These are phyloP conservation scores for Protophormia terraenovae DNA, from an alignment of 2,888 invertebrate genomes.

Conservation along the genomic window DNA sequence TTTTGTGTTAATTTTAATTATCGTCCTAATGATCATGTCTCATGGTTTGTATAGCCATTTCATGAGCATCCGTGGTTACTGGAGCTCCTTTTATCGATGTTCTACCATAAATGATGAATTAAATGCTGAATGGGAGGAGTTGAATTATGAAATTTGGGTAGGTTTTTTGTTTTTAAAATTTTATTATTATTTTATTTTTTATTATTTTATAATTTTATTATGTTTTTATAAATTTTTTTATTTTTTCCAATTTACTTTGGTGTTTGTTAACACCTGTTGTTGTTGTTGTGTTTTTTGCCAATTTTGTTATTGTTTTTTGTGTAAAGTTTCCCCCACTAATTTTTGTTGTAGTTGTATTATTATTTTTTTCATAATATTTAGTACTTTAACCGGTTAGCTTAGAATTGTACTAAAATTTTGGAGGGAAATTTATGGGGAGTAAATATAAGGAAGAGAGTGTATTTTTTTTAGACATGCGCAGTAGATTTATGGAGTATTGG, in stretches of 20 bases:
- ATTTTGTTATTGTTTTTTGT: neutral
- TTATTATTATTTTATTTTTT: neutral
- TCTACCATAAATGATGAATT: slow-evolving; percentile 75
- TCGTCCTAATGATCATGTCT: slow-evolving; percentile 18
- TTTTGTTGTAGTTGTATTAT: neutral
- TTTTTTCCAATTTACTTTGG: too few species aligned
- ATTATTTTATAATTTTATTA: neutral
- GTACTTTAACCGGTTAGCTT: neutral
- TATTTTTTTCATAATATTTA: neutral
- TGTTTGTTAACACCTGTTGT: too few species aligned
- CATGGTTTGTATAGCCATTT: slow-evolving; percentile 59
- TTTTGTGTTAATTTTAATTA: slow-evolving; percentile 14
- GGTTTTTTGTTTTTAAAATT: slow-evolving; percentile 67
- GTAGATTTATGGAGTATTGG: neutral
- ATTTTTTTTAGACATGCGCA: neutral
- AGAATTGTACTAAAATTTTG: neutral
- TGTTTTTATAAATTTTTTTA: neutral
- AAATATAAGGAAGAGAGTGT: neutral
- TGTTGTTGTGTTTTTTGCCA: neutral
- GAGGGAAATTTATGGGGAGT: neutral
- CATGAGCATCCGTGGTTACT: slow-evolving; percentile 70
- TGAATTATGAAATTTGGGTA: slow-evolving; percentile 79
- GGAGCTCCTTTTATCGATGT: slow-evolving; percentile 75
- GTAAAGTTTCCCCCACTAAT: neutral
- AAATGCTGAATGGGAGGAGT: slow-evolving; percentile 76